Percentiles rank a stretch among this genome's conserved stretches.
Conservation (phyloP, 2,113 vertebrate genomes). For the Pachypanchax playfairii region DNA sequence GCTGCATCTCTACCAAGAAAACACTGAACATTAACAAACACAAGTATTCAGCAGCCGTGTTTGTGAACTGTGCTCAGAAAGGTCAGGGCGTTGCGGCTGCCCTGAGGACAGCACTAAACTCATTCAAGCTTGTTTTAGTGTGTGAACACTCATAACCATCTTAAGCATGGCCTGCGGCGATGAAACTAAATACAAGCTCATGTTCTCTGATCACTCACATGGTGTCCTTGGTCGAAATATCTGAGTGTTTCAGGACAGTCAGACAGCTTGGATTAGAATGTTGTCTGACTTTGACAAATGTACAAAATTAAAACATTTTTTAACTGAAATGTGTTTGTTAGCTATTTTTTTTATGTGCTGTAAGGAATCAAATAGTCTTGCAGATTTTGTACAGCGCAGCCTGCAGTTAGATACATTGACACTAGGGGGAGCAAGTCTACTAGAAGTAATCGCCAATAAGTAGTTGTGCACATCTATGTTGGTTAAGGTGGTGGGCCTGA, state of each 20-base stretch:
- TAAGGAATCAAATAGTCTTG: neutral
- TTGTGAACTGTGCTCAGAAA: slow-evolving; percentile 58
- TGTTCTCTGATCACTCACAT: slow-evolving; percentile 46
- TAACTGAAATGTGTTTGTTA: neutral
- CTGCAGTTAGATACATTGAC: slow-evolving; percentile 59
- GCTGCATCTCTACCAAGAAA: slow-evolving; percentile 40
- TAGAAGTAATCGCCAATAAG: slow-evolving; percentile 44
- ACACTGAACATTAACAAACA: slow-evolving; percentile 60
- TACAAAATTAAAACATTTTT: neutral
- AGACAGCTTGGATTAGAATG: neutral
- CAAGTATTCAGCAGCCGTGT: slow-evolving; percentile 59
- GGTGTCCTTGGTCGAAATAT: slow-evolving; percentile 36
- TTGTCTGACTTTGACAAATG: slow-evolving; percentile 3
- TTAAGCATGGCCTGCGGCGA: slow-evolving; percentile 58
- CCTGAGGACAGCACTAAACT: slow-evolving; percentile 76
- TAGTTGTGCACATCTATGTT: slow-evolving; percentile 15
- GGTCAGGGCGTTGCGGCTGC: slow-evolving; percentile 59
- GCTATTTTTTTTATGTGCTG: no score
- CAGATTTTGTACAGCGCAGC: neutral
- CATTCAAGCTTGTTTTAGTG: slow-evolving; percentile 74
- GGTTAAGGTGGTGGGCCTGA: slow-evolving; percentile 32
- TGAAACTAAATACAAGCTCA: slow-evolving; percentile 43
- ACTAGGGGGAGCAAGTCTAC: slow-evolving; percentile 82
- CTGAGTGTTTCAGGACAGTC: slow-evolving; percentile 8
- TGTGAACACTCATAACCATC: slow-evolving; percentile 59